A percentile compares a stretch with the other conserved stretches of the same genome.
These are phyloP conservation scores for Colletes gigas DNA, from an alignment of 1,140 invertebrate species.

Conservation along the genomic window DNA sequence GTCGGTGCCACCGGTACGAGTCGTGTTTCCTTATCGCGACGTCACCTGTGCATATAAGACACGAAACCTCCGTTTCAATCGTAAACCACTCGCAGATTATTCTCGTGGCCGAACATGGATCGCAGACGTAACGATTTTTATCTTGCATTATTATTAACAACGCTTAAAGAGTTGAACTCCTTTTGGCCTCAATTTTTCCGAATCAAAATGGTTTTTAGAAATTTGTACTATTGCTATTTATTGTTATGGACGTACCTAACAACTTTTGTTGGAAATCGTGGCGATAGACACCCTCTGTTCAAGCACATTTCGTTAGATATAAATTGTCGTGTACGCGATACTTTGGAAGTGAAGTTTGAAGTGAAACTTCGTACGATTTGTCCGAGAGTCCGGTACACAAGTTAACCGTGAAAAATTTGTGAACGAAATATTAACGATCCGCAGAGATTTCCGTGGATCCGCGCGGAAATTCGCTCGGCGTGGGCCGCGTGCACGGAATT, in stretches of 20 bases:
- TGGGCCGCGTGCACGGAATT: conserved; percentile 7
- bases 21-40: conserved; percentile 1
- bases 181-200: too few relatives aligned
- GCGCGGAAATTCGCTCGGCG: not conserved
- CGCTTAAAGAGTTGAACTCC: not conserved
- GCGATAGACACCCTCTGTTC: too few relatives aligned
- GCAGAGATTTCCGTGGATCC: not conserved
- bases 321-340: too few relatives aligned
- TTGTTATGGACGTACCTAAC: too few relatives aligned
- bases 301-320: too few relatives aligned
- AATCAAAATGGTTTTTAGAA: too few relatives aligned
- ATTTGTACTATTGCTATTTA: too few relatives aligned
- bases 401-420: not conserved
- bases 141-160: not conserved
- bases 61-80: not conserved
- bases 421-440: not conserved
- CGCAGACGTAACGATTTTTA: not conserved
- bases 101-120: too few relatives aligned
- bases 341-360: too few relatives aligned
- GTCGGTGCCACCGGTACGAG: not conserved
- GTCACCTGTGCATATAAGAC: not conserved
- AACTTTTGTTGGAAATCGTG: too few relatives aligned
- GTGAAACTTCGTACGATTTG: too few relatives aligned
- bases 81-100: not conserved
- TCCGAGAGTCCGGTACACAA: too few relatives aligned